These are phyloP conservation scores for Argyresthia albistria DNA, from an alignment of 2,888 invertebrate genomes.

Conservation along the genomic window DNA sequence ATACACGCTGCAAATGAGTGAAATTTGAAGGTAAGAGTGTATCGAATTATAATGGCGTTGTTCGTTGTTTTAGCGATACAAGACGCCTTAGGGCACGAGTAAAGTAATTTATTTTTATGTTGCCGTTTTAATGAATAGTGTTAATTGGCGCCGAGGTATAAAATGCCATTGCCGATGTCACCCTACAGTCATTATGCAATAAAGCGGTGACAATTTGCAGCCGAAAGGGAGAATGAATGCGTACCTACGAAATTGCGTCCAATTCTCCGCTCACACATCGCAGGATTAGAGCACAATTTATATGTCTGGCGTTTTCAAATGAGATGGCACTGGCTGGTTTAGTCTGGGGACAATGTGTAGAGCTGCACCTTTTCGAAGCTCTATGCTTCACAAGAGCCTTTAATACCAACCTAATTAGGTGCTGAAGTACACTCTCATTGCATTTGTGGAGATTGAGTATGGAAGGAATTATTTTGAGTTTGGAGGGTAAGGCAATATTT, in stretches of 20 bases:
- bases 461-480: too few relatives aligned
- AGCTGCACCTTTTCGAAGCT: slow-evolving; percentile 11
- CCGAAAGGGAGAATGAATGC: slow-evolving; percentile 40
- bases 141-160: slow-evolving; percentile 20
- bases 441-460: too few relatives aligned
- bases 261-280: slow-evolving; percentile 59
- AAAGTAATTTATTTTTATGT: background rate
- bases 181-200: slow-evolving; percentile 44
- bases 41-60: slow-evolving; percentile 36
- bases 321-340: slow-evolving; percentile 44
- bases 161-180: slow-evolving; percentile 29
- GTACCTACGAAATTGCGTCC: slow-evolving; percentile 45
- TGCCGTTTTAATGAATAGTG: slow-evolving; percentile 3
- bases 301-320: slow-evolving; percentile 69
- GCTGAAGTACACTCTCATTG: background rate
- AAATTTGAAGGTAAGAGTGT: slow-evolving; percentile 46
- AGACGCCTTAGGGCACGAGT: too few relatives aligned
- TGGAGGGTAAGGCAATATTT: too few relatives aligned
- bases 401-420: slow-evolving; percentile 1
- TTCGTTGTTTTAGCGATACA: slow-evolving; percentile 13
- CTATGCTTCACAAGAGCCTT: slow-evolving; percentile 13
- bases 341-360: slow-evolving; percentile 37
- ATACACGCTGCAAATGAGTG: slow-evolving; percentile 21
- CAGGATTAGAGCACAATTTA: slow-evolving; percentile 63
- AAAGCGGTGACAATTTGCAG: slow-evolving; percentile 50